phyloP scores from a whole-genome alignment of 2,888 invertebrate species.

The Choristoneura rosaceana region DNA sequence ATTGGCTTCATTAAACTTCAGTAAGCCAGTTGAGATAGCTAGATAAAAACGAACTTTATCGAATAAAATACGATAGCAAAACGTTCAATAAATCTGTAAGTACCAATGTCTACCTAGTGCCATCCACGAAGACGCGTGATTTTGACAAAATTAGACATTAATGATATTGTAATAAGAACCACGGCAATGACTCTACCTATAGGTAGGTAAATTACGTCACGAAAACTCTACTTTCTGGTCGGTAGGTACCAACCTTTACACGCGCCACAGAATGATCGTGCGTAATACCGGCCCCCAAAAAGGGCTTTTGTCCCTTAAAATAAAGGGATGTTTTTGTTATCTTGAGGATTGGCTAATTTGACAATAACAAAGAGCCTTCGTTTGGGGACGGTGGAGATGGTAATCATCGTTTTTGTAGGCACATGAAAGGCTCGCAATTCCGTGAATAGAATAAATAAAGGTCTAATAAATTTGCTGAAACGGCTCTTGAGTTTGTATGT shows the following conservation, averaged over 20 bases:
- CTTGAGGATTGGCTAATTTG: constrained; percentile 86
- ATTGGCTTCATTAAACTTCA: too few relatives aligned
- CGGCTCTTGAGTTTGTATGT: constrained; percentile 51
- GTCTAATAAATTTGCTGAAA: constrained; percentile 59
- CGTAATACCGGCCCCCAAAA: constrained; percentile 42
- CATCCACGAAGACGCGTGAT: too few relatives aligned
- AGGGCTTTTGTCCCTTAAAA: constrained; percentile 78
- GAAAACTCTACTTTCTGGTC: too few relatives aligned
- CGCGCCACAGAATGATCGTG: neutral
- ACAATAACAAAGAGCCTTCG: constrained; percentile 84
- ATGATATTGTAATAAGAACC: too few relatives aligned
- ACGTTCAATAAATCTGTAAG: too few relatives aligned
- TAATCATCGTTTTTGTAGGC: constrained; percentile 76
- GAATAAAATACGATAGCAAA: too few relatives aligned
- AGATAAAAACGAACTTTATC: too few relatives aligned
- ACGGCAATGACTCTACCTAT: too few relatives aligned
- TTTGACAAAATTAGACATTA: too few relatives aligned
- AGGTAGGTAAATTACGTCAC: neutral
- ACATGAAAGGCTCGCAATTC: constrained; percentile 63
- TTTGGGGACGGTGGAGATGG: constrained; percentile 72
- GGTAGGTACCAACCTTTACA: neutral
- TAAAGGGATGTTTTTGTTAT: constrained; percentile 85
- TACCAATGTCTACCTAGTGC: too few relatives aligned
- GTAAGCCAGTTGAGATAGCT: too few relatives aligned
- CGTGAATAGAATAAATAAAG: constrained; percentile 55